Base-by-base conservation (phyloP, 1,140 invertebrate genomes). In the Leptinotarsa lineolata region DNA sequence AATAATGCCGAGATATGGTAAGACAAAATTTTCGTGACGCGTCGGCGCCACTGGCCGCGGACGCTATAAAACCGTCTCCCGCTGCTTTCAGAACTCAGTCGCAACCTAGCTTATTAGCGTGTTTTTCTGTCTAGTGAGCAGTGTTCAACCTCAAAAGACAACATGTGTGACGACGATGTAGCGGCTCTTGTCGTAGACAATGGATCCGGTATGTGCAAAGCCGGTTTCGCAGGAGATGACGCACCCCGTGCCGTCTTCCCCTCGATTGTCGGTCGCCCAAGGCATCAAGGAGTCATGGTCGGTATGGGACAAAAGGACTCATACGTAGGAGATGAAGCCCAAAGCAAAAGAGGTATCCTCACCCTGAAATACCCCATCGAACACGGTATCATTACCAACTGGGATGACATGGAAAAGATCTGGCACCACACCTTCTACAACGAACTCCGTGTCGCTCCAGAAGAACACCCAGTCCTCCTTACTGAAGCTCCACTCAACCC, bases 351-450 rank as follows among this genome's bases (percentile, higher is more conserved):
- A 91, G 95, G 95, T 92, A 96, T 96, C 85, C 90, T 96, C 78
- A 97, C 95, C 74, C 87, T 98, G 84, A 97, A 97, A 86, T 98
- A 98, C 88, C 96, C 96, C 81, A 97, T 98, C 86, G 95, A 96
- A 82, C 95, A 96, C 86, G 95, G 96, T 80, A 95, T 95, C 82
- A 94, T 97, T 74, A 96, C 94, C 79, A 96, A 98, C 87, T 98
- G 96, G 96, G 95, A 98, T 81, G 95, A 97, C 79, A 98, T 98
- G 95, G 95, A 97, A 85, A 97, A 97, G 85, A 96, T 96, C 85
- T 96, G 95, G 95, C 95, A 97, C 87, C 94, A 97, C 87, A 94
- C 94, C 74, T 97, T 97, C 88, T 97, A 97, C 89, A 97, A 96
- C 82, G 96, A 98, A 86, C 89, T 98, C 79, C 94, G 96, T 87